Evolutionary conservation across 2,888 invertebrate genomes (phyloP).

Genomic region (Ormia ochracea): DNA sequence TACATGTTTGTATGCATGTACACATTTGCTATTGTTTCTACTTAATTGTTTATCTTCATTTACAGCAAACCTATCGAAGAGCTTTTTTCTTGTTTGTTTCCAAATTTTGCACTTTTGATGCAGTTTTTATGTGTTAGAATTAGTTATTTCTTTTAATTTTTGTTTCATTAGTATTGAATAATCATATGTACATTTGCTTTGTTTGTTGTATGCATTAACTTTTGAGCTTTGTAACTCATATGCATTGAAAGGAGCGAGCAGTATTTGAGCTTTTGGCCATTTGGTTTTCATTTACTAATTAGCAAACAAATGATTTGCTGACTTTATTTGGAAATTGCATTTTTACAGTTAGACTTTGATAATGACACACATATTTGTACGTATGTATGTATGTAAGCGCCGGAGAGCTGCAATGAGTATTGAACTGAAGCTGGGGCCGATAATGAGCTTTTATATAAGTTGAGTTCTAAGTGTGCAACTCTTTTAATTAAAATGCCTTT

Average conservation of each 20-base stretch:
- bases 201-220: conserved; percentile 46
- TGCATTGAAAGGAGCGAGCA: not conserved
- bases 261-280: conserved; percentile 9
- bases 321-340: not conserved
- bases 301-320: conserved; percentile 21
- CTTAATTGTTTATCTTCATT: conserved; percentile 29
- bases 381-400: not conserved
- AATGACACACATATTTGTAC: not conserved
- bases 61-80: conserved; percentile 37
- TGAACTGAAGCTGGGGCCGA: no score
- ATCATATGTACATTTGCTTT: not conserved
- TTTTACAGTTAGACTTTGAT: conserved; percentile 36
- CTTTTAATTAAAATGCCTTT: no score
- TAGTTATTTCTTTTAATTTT: conserved; percentile 9
- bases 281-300: not conserved
- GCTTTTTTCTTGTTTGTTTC: conserved; percentile 39
- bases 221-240: conserved; percentile 34
- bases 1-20: not conserved
- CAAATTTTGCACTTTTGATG: conserved; percentile 27
- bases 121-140: conserved; percentile 48
- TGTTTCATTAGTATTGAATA: not conserved
- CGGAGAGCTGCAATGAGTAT: no score
- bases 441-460: no score
- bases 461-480: no score
- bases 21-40: conserved; percentile 18